These are phyloP conservation scores for Chromoteleia sp. DNA, from an alignment of 2,888 invertebrate species.

Conservation along the genomic window DNA sequence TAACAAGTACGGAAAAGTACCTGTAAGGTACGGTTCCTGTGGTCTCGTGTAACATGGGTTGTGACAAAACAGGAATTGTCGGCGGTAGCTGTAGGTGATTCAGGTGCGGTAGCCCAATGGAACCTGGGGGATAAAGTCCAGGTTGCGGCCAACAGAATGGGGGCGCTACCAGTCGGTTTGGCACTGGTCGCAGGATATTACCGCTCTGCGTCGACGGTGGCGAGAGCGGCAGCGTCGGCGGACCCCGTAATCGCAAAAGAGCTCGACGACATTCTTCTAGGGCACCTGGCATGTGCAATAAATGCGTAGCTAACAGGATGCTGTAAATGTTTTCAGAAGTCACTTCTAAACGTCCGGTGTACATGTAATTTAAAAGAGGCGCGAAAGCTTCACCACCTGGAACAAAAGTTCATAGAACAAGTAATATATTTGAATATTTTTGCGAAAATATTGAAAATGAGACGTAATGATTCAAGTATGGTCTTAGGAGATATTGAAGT, in stretches of 20 bases:
- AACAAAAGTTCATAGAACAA: not conserved
- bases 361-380: slow-evolving; percentile 90
- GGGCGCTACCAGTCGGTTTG: slow-evolving; percentile 80
- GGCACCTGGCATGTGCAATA: slow-evolving; percentile 90
- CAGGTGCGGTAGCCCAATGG: slow-evolving; percentile 80
- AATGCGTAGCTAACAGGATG: slow-evolving; percentile 89
- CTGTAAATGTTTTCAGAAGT: slow-evolving; percentile 90
- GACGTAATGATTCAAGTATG: too few species aligned
- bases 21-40: slow-evolving; percentile 71
- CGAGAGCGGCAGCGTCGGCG: slow-evolving; percentile 82
- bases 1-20: too few species aligned
- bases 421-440: too few species aligned
- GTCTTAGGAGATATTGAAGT: too few species aligned
- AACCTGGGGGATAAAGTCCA: slow-evolving; percentile 72
- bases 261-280: slow-evolving; percentile 88
- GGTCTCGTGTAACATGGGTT: slow-evolving; percentile 72
- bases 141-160: slow-evolving; percentile 76
- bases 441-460: too few species aligned
- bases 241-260: slow-evolving; percentile 86
- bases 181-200: slow-evolving; percentile 81
- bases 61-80: slow-evolving; percentile 76
- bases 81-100: slow-evolving; percentile 79
- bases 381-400: slow-evolving; percentile 86
- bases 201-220: slow-evolving; percentile 71
- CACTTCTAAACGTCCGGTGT: slow-evolving; percentile 90